These are phyloP conservation scores for Enteromius trimaculatus DNA, from an alignment of 2,797 vertebrate species.

Conservation along the genomic window DNA sequence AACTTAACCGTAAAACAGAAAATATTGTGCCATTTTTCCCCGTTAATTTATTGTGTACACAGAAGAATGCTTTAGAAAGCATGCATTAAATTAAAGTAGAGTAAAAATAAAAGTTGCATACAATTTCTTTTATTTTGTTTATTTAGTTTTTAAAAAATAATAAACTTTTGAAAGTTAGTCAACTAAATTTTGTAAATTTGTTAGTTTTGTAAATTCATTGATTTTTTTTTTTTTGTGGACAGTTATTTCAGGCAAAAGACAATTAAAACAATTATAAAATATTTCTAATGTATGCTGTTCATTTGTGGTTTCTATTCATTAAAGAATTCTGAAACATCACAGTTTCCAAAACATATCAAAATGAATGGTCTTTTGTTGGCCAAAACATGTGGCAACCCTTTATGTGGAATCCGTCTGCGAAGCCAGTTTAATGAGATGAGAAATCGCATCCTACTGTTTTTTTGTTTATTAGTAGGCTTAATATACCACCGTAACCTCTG, in stretches of 20 bases:
- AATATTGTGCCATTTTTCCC: no score
- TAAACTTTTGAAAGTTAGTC: no score
- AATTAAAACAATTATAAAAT: neutral
- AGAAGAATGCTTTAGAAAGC: no score
- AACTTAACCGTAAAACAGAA: no score
- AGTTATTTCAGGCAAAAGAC: neutral
- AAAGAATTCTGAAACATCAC: neutral
- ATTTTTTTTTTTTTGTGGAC: neutral
- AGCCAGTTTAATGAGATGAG: constrained; percentile 40
- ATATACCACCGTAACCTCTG: constrained; percentile 29
- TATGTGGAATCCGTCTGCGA: constrained; percentile 8
- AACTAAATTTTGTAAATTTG: no score
- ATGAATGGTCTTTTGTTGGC: neutral
- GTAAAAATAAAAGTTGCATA: no score
- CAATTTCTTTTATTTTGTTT: no score
- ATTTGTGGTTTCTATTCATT: neutral
- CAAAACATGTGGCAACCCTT: neutral
- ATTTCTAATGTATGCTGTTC: neutral
- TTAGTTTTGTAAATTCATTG: no score
- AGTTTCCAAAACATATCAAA: neutral
- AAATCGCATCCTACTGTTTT: constrained; percentile 30
- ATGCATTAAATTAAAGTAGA: no score
- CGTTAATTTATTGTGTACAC: no score
- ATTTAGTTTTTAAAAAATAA: no score
- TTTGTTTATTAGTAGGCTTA: constrained; percentile 43